phyloP scores from a whole-genome alignment of 2,797 vertebrate species.

The Cheracebus regulus region DNA sequence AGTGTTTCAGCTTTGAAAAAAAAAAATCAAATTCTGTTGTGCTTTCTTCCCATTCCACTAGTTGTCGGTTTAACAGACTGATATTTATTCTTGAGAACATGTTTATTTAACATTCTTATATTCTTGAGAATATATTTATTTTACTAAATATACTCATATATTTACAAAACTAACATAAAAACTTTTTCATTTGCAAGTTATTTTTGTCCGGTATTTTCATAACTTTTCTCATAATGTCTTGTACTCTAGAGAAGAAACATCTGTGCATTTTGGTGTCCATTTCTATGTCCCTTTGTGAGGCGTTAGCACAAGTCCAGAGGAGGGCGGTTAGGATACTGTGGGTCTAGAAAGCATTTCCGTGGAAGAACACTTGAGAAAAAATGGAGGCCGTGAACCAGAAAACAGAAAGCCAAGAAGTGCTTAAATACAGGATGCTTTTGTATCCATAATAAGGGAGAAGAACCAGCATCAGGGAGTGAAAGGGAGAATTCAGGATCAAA shows the following conservation, averaged over 20 bases:
- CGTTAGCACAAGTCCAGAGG: neutral
- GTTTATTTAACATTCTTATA: neutral
- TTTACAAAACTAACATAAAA: neutral
- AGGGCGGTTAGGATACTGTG: neutral
- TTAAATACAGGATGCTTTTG: neutral
- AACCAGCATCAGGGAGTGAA: neutral
- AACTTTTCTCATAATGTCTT: neutral
- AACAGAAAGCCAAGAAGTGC: neutral
- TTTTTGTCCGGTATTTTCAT: neutral
- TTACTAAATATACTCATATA: neutral
- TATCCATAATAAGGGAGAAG: neutral
- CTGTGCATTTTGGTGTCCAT: neutral
- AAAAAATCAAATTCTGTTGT: neutral
- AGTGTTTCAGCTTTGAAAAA: neutral
- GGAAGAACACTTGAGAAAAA: neutral
- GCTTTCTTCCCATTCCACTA: neutral
- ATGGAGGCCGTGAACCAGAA: neutral
- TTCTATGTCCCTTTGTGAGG: neutral
- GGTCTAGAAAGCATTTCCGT: neutral
- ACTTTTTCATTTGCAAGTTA: neutral
- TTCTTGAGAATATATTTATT: neutral
- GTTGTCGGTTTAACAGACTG: neutral
- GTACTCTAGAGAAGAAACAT: neutral
- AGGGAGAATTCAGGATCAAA: neutral
- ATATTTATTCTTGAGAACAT: neutral